A percentile compares a stretch with the other conserved stretches of the same genome.
phyloP scores from a whole-genome alignment of 2,797 vertebrate genomes.

The Vireo griseus region DNA sequence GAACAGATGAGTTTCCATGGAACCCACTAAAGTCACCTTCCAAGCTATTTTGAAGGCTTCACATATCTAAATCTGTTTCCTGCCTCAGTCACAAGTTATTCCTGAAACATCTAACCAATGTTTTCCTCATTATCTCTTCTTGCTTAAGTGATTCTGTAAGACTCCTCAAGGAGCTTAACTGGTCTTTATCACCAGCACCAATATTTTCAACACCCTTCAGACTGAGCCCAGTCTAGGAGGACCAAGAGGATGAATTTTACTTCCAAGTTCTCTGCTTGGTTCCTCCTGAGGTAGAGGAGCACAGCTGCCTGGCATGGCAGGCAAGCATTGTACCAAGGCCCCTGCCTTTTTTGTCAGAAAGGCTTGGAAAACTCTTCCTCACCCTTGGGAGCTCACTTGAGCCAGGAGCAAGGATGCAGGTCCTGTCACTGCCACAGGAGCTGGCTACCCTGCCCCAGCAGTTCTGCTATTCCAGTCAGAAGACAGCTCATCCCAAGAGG shows the following conservation, averaged over 20 bases:
- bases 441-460: not conserved
- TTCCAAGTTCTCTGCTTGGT: not conserved
- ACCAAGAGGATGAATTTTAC: not conserved
- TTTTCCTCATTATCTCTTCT: not conserved
- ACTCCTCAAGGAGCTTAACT: not conserved
- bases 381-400: not conserved
- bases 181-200: not conserved
- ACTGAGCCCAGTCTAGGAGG: not conserved
- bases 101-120: not conserved
- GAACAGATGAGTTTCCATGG: constrained; percentile 42
- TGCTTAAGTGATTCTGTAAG: not conserved
- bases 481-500: not conserved
- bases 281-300: not conserved
- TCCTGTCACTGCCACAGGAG: not conserved
- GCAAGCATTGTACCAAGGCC: not conserved
- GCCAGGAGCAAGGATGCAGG: not conserved
- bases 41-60: not conserved
- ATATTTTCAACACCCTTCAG: not conserved
- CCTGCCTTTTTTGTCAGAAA: not conserved
- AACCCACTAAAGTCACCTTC: constrained; percentile 21
- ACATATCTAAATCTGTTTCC: constrained; percentile 8
- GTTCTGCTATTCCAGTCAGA: not conserved
- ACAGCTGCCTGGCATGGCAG: not conserved
- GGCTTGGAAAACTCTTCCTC: not conserved
- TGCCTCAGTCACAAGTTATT: not conserved